Evolutionary conservation across 2,888 invertebrate genomes (phyloP), one percentile per base, ranked within the genome.

Genomic region (Beris morrisii): DNA sequence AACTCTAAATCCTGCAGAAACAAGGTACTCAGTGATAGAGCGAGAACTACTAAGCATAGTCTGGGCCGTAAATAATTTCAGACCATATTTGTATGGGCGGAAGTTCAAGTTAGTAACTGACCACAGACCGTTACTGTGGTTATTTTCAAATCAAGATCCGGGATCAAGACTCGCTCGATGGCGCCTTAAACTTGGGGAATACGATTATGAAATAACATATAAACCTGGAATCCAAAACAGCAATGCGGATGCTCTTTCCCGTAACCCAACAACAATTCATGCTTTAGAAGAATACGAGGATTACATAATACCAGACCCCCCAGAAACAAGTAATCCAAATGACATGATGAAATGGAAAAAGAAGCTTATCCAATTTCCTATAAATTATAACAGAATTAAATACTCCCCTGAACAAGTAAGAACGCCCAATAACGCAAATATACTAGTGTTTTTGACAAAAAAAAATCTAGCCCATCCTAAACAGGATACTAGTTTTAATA

Each of bases 71-170:
- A 75, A 77, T 70, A 73, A 76, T 56, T 78, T 77, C 43, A 52
- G 76, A 31, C 76, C 75, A 0, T 77, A 77, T 31, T 22, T 78
- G 5, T 76, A 75, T 32, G 77, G 76, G 1, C 70, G 70, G 43
- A 73, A 73, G 63, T 79, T 81, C 43, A 73, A 65, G 0, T 76
- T 81, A 0, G 73, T 75, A 7, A 80, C 77, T 0, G 80, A 81
- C 58, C 79, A 80, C 65, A 70, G 74, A 61, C 77, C 78, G 0
- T 61, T 79, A 4, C 71, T 70, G 2, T 79, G 76, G 75, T 58
- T 79, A 0, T 46, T 56, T 11, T 52, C 50, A 13, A 15, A 64
- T 5, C 59, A 59, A 55, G 58, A 65, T 48, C 55, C 54, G 43
- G 63, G 56, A 9, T 54, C 65, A 28, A 65, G 57, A 56, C 63